phyloP scores from a whole-genome alignment of 1,140 invertebrate genomes.

The Platorchestia sp. region DNA sequence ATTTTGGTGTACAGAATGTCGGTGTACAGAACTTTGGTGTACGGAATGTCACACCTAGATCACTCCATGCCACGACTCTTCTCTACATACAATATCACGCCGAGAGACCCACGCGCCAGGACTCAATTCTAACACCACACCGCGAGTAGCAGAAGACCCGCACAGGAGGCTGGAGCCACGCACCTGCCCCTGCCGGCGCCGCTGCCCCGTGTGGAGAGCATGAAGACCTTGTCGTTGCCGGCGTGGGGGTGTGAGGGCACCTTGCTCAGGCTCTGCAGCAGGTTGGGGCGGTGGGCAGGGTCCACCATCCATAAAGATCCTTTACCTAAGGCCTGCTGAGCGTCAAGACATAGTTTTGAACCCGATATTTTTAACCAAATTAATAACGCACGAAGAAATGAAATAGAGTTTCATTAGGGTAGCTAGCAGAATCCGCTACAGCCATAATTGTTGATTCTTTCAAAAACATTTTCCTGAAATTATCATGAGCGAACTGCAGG shows the following conservation, averaged over 20 bases:
- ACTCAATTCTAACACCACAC: too few species aligned
- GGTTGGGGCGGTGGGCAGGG: conserved; percentile 86
- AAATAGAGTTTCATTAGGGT: background rate
- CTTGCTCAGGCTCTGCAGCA: conserved; percentile 86
- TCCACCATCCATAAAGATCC: conserved; percentile 96
- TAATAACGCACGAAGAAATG: background rate
- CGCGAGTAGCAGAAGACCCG: too few species aligned
- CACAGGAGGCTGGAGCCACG: background rate
- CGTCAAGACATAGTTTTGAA: background rate
- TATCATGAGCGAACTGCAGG: background rate
- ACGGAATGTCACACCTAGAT: too few species aligned
- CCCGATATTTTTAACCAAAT: background rate
- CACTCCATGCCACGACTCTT: too few species aligned
- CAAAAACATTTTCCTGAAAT: background rate
- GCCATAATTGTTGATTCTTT: background rate
- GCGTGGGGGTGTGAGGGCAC: conserved; percentile 85
- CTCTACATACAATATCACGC: too few species aligned
- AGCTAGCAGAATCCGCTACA: background rate
- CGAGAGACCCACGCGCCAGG: too few species aligned
- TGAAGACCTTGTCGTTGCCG: conserved; percentile 71
- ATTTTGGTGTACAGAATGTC: too few species aligned
- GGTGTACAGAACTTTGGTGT: too few species aligned
- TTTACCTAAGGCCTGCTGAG: conserved; percentile 87
- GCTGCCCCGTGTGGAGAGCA: conserved; percentile 63
- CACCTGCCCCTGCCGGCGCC: conserved; percentile 25